A percentile compares a stretch with the other conserved stretches of the same genome.
phyloP scores from a whole-genome alignment of 23 tunicate species.

The Clavelina lepadiformis region DNA sequence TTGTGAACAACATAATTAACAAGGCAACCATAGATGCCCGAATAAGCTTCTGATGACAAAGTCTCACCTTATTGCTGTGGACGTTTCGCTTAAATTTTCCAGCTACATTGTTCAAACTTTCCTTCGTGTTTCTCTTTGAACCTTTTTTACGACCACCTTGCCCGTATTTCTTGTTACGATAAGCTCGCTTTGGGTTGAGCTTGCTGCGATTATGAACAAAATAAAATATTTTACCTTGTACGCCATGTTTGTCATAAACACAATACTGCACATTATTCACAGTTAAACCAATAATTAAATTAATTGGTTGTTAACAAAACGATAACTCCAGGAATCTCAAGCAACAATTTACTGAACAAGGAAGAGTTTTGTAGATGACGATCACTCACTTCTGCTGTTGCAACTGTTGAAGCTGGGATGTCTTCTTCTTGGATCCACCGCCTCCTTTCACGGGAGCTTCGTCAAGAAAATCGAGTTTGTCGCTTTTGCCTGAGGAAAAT shows the following conservation, averaged over 20 bases:
- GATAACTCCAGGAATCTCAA: no score
- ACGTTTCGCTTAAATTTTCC: constrained; percentile 32
- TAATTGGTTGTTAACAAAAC: no score
- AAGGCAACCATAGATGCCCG: neutral
- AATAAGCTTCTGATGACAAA: no score
- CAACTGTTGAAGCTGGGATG: constrained; percentile 30
- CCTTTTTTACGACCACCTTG: constrained; percentile 77
- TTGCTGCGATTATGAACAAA: neutral
- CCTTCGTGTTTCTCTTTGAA: constrained; percentile 44
- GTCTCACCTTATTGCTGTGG: no score
- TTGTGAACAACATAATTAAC: neutral
- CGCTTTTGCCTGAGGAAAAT: constrained; percentile 29
- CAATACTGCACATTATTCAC: no score
- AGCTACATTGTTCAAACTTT: constrained; percentile 46
- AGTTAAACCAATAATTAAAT: no score
- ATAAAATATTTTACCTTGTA: no score
- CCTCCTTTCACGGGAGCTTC: neutral
- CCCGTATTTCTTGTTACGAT: constrained; percentile 64
- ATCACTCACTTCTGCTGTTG: constrained; percentile 22
- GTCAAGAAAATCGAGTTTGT: constrained; percentile 62
- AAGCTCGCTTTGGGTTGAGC: constrained; percentile 26
- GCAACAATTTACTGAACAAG: no score
- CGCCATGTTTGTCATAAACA: no score
- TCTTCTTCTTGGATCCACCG: neutral
- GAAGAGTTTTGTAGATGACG: no score